Evolutionary conservation across 2,888 invertebrate genomes (phyloP), one percentile per base, ranked within the genome.

Genomic region (Patella depressa): DNA sequence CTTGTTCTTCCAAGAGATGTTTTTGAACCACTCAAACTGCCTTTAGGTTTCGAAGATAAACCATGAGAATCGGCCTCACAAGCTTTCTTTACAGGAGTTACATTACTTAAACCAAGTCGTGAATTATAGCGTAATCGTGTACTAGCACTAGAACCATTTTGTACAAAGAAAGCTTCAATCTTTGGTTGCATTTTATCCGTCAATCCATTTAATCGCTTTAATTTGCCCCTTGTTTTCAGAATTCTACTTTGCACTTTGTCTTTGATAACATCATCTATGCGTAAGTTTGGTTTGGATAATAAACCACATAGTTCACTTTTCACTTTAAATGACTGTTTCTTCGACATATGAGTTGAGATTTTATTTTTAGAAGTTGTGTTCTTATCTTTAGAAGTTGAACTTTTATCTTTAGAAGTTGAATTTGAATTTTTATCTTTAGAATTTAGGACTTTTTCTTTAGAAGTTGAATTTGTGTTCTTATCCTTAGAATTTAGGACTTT

Each of bases 191-290:
- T 65, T 17, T 11, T 65, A 24, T 65, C 65, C 11, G 24, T 19
- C 17, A 65, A 65, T 19, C 65, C 65, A 65, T 65, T 65, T 57
- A 81, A 79, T 70, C 78, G 79, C 70, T 77, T 82, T 34, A 80
- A 78, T 69, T 81, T 34, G 73, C 81, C 79, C 34, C 83, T 81
- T 14, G 73, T 76, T 73, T 80, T 83, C 12, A 86, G 73, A 24
- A 87, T 75, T 54, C 83, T 81, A 72, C 78, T 80, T 70, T 86
- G 85, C n/a, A 87, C 82, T 72, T 83, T 85, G 17, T 85, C 81
- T 73, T 81, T 81, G 9, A 87, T 74, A 54, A 81, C 79, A 45
- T 84, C 82, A 72, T 82, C 80, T 5, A 86, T 84, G 34, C 83
- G 78, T 53, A 86, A 75, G 74, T 84, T 83, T 73, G 82, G 81